Conservation (phyloP, 2,113 vertebrate genomes). For the Anolis sagrei region DNA sequence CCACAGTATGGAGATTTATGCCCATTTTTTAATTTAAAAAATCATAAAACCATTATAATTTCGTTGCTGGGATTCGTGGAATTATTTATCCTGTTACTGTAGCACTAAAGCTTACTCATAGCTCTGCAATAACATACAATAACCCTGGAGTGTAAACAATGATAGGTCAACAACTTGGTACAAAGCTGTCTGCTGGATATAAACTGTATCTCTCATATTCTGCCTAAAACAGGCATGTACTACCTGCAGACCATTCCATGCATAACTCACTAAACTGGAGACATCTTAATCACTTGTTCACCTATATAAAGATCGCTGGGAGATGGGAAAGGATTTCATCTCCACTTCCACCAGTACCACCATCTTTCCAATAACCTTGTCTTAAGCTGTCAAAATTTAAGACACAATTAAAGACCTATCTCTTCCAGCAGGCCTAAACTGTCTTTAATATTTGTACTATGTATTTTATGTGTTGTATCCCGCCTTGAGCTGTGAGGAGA, state of each 20-base stretch:
- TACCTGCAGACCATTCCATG: not conserved
- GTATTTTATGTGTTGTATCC: too few species aligned
- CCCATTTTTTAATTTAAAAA: constrained; percentile 1
- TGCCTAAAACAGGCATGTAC: not conserved
- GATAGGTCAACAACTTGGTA: not conserved
- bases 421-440: too few species aligned
- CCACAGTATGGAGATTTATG: constrained; percentile 37
- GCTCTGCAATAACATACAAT: not conserved
- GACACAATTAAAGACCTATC: too few species aligned
- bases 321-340: not conserved
- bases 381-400: too few species aligned
- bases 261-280: not conserved
- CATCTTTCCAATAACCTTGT: not conserved
- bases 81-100: not conserved
- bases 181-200: not conserved
- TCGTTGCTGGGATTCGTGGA: not conserved
- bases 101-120: not conserved
- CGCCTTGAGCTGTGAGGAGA: too few species aligned
- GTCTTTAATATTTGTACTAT: too few species aligned
- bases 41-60: not conserved
- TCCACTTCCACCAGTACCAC: not conserved
- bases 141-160: not conserved
- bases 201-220: not conserved
- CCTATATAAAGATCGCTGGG: not conserved
- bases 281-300: not conserved